Conservation (phyloP, 2,113 vertebrate species). For the Perca fluviatilis region DNA sequence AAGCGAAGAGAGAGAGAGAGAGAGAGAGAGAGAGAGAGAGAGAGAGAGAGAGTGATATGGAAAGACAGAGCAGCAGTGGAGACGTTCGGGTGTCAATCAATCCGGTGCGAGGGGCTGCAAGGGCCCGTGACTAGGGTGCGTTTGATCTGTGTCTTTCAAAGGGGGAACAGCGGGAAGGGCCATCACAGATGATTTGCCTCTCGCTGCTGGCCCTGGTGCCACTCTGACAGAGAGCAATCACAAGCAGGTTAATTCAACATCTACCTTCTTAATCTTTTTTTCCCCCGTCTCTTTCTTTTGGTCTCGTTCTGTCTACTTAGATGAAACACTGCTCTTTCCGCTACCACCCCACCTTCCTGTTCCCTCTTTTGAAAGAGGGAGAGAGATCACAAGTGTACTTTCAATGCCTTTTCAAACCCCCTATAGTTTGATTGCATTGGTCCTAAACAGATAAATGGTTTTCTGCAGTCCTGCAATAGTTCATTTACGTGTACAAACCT, state of each 20-base stretch:
- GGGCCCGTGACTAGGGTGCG: conserved; percentile 76
- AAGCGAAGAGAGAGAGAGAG: conserved; percentile 17
- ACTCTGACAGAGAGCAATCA: conserved; percentile 85
- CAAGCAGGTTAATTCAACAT: conserved; percentile 86
- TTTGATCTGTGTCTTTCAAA: conserved; percentile 89
- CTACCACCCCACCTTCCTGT: conserved; percentile 31
- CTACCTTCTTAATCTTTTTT: conserved; percentile 83
- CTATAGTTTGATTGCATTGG: conserved; percentile 49
- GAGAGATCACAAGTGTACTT: conserved; percentile 62
- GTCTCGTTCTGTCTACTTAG: conserved; percentile 82
- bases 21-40: neutral
- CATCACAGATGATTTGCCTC: conserved; percentile 87
- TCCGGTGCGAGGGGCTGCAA: conserved; percentile 74
- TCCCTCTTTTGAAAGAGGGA: conserved; percentile 52
- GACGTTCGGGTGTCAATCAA: conserved; percentile 90
- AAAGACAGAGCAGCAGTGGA: conserved; percentile 65
- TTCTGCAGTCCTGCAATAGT: neutral
- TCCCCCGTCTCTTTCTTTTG: conserved; percentile 78
- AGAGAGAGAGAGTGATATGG: conserved; percentile 60
- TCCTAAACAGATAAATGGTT: conserved; percentile 27
- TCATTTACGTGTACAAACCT: neutral
- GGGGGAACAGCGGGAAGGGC: conserved; percentile 81
- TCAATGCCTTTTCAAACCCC: conserved; percentile 56
- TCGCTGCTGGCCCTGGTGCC: conserved; percentile 80
- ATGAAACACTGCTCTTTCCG: conserved; percentile 74